Percentiles rank a stretch among this genome's conserved stretches.
These are phyloP conservation scores for Apis cerana DNA, from an alignment of 1,140 invertebrate genomes.

Conservation along the genomic window DNA sequence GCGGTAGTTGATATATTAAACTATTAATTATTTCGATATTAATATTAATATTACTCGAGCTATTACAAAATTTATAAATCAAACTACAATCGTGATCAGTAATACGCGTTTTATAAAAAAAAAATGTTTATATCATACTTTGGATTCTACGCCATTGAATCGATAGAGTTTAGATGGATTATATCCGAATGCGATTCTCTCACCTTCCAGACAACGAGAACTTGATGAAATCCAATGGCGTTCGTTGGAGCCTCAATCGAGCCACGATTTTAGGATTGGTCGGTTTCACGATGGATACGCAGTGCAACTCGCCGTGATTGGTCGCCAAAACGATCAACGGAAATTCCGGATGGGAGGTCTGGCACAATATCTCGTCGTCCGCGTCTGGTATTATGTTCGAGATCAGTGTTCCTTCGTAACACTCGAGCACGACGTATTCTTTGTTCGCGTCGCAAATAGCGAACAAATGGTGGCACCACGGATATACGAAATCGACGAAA, in stretches of 20 bases:
- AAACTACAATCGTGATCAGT: too few relatives aligned
- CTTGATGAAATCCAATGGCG: constrained; percentile 70
- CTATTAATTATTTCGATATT: too few relatives aligned
- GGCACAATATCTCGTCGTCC: constrained; percentile 52
- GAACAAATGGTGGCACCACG: constrained; percentile 72
- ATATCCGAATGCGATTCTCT: background rate
- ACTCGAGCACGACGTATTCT: constrained; percentile 64
- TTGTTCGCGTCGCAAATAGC: constrained; percentile 54
- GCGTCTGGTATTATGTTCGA: constrained; percentile 55
- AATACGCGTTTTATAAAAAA: too few relatives aligned
- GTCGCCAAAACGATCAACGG: constrained; percentile 68
- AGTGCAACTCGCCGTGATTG: constrained; percentile 65
- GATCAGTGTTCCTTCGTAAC: constrained; percentile 57
- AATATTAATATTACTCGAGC: too few relatives aligned
- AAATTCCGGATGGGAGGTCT: constrained; percentile 68
- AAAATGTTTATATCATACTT: too few relatives aligned
- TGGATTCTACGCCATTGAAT: too few relatives aligned
- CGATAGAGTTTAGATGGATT: too few relatives aligned
- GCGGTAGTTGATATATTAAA: too few relatives aligned
- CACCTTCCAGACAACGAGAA: constrained; percentile 74
- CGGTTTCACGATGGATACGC: constrained; percentile 62
- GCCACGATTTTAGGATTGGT: constrained; percentile 60
- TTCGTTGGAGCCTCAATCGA: constrained; percentile 60
- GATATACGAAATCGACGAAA: constrained; percentile 71
- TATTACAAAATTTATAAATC: too few relatives aligned